A percentile compares a stretch with the other conserved stretches of the same genome.
phyloP scores from a whole-genome alignment of 2,113 vertebrate species.

The Machaerirhynchus nigripectus region DNA sequence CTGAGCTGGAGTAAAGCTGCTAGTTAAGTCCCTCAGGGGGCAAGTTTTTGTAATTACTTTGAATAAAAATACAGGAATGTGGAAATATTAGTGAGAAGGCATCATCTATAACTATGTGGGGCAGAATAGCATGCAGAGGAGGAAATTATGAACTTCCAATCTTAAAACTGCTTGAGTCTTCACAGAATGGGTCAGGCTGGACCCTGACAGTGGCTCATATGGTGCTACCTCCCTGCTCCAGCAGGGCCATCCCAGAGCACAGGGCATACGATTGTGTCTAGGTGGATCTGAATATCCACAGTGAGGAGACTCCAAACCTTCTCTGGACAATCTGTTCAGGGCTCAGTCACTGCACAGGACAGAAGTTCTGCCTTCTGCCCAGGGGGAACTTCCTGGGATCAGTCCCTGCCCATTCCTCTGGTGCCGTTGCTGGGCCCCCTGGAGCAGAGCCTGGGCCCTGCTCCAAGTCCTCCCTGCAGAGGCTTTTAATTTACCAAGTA shows the following conservation, averaged over 20 bases:
- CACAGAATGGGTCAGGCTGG: not conserved
- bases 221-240: not conserved
- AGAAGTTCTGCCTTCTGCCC: not conserved
- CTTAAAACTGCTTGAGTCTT: not conserved
- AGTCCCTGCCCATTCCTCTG: not conserved
- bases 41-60: not conserved
- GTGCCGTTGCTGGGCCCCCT: not conserved
- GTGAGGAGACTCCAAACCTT: not conserved
- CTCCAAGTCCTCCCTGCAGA: not conserved
- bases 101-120: not conserved
- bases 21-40: not conserved
- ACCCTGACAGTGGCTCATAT: not conserved
- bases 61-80: not conserved
- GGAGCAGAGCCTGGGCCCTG: not conserved
- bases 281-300: fast-evolving
- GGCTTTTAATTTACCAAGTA: not conserved
- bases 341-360: fast-evolving
- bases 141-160: not conserved
- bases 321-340: not conserved
- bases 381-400: not conserved
- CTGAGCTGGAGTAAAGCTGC: not conserved
- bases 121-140: not conserved
- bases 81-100: not conserved
- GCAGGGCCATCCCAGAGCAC: not conserved
- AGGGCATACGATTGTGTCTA: not conserved